Evolutionary conservation across 2,797 vertebrate genomes (phyloP), one percentile per base, ranked within the genome.

Genomic region (Poecilia wingei): DNA sequence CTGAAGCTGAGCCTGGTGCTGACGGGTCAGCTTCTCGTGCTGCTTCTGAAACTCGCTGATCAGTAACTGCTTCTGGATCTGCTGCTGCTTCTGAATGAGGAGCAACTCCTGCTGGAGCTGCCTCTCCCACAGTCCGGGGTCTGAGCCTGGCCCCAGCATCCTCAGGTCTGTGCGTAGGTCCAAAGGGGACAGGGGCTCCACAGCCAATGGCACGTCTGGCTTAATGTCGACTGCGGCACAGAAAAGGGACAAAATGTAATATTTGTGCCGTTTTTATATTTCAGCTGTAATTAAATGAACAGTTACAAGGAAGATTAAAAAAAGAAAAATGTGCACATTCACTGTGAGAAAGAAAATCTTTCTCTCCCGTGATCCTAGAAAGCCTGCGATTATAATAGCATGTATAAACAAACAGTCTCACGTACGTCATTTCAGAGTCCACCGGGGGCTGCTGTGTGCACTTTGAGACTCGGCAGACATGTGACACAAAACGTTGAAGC

Each of bases 31-130:
- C 93, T 98, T 99, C 94, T 99, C 98, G 12, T 99, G 98, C 94
- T 99, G 98, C 87, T 99, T 99, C 95, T 99, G 98, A 93, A 99
- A 99, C 93, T 99, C 98, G 28, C 96, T 98, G 84, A 99, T 99
- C 79, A 99, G 96, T 82, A 99, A 95, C 89, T 99, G 98, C 91
- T 99, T 99, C 95, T 99, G 98, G 90, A 99, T 98, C 90, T 99
- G 98, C 92, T 99, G 98, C 94, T 99, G 98, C 89, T 99, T 99
- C 94, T 99, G 98, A 81, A 99, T 98, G 66, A 99, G 96, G 51
- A 99, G 97, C 59, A 99, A 92, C 72, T 99, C 98, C 92, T 99
- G 98, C 93, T 99, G 98, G 69, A 99, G 95, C 92, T 99, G 98
- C 89, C 98, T 96, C 89, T 99, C 98, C 81, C 98, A 97, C 88